These are phyloP conservation scores for Camponotus vicinus DNA, from an alignment of 1,140 invertebrate species.

Conservation along the genomic window DNA sequence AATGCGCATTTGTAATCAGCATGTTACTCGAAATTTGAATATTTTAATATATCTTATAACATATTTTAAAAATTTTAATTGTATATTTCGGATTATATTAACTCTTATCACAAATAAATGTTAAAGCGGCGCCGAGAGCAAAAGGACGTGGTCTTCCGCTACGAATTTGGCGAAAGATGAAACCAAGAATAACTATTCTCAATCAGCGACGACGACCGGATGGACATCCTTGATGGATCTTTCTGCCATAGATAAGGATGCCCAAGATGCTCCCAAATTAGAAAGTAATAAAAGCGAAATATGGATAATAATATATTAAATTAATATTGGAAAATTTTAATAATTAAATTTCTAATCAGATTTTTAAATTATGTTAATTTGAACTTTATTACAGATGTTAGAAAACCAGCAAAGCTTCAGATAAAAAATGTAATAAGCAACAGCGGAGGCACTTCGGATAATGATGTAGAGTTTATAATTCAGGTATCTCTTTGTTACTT, in stretches of 20 bases:
- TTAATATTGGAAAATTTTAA: conserved; percentile 46
- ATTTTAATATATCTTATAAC: background rate
- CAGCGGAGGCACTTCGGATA: conserved; percentile 76
- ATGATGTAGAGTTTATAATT: conserved; percentile 84
- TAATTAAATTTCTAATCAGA: background rate
- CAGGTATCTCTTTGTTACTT: conserved; percentile 75
- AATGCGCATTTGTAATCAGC: background rate
- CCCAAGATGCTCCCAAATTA: conserved; percentile 47
- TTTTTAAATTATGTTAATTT: conserved; percentile 30
- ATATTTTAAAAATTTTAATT: background rate
- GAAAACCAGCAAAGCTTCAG: conserved; percentile 80
- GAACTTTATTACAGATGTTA: conserved; percentile 43
- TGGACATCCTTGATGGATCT: conserved; percentile 74
- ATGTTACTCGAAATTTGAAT: background rate
- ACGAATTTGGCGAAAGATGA: conserved; percentile 86
- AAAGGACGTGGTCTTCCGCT: conserved; percentile 87
- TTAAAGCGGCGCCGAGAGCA: conserved; percentile 68
- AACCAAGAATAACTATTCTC: conserved; percentile 50
- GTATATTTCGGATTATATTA: background rate
- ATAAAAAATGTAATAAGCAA: conserved; percentile 84
- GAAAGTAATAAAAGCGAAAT: conserved; percentile 52
- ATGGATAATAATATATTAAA: conserved; percentile 64
- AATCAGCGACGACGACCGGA: conserved; percentile 33
- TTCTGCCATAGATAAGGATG: conserved; percentile 65
- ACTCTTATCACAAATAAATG: conserved; percentile 19